Evolutionary conservation across 2,113 vertebrate genomes (phyloP).

Genomic region (Lathamus discolor): DNA sequence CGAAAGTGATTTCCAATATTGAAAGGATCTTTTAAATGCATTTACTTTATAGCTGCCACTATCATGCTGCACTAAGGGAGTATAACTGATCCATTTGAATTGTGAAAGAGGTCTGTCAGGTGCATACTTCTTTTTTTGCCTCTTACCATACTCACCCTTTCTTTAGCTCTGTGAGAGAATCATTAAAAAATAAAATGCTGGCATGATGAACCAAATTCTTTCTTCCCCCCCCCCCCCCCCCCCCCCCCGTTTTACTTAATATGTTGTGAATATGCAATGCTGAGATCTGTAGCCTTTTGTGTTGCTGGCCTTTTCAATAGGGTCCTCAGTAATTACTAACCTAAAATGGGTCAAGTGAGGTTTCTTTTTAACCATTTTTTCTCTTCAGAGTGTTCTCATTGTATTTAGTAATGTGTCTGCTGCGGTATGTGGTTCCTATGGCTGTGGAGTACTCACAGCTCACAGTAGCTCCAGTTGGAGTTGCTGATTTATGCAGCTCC

Average conservation of each 20-base stretch:
- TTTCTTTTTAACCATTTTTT: conserved; percentile 31
- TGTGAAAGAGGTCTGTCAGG: neutral
- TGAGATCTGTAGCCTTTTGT: conserved; percentile 34
- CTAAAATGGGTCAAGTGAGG: conserved; percentile 31
- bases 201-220: neutral
- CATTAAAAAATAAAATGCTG: neutral
- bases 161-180: neutral
- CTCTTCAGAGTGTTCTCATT: conserved; percentile 17
- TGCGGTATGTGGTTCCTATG: neutral
- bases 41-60: neutral
- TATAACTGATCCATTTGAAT: neutral
- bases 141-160: neutral
- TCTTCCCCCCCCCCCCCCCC: neutral
- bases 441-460: neutral
- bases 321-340: conserved; percentile 10
- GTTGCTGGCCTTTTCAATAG: conserved; percentile 2
- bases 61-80: neutral
- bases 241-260: neutral
- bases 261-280: neutral
- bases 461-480: neutral
- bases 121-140: neutral
- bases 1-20: neutral
- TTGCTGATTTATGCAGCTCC: neutral
- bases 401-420: neutral
- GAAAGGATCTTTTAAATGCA: neutral